Base-by-base conservation (phyloP, 2,797 vertebrate species). In the Sebastes iracundus region DNA sequence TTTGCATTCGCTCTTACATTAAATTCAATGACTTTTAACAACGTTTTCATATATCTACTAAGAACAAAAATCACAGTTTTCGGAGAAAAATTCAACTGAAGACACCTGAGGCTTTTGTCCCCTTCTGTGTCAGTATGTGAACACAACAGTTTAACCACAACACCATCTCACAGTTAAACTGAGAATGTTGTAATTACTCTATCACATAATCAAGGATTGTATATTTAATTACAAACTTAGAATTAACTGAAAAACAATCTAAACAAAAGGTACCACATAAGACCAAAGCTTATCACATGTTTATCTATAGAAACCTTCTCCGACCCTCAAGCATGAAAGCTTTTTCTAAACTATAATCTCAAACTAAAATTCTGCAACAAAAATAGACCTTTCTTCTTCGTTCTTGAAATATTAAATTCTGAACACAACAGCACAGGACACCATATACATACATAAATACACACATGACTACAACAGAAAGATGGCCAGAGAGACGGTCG, bases 401-500 rank as follows among this genome's bases (percentile, higher is more conserved):
- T 53, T 68, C 28, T 22, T 67, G 65, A 52, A 67, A 52, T n/a
- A 22, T 64, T n/a, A 38, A 13, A 56, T 28, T 42, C 12, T 56
- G 61, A 35, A 66, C 27, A 33, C 10, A 38, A 6, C 55, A 18
- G 14, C 32, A 10, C 23, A 42, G 69, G 35, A 46, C 46, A 46
- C 59, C 38, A 67, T 9, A 63, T 38, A 13, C 30, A 76, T 2
- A 73, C 14, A 53, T 5, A 59, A 4, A 49, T 3, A 71, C 61
- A 76, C 23, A 23, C 0, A 16, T 42, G 2, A 16, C 30, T 2
- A 16, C 52, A 18, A 70, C 16, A 81, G 35, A 72, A 49, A 75
- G 49, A 64, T 62, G 79, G 30, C 0, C 77, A n/a, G 11, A 22
- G 55, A 84, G 56, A 12, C 53, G 16, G 35, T 28, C 14, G 91